These are phyloP conservation scores for Mythimna pallens DNA, from an alignment of 2,888 invertebrate species.

Conservation along the genomic window DNA sequence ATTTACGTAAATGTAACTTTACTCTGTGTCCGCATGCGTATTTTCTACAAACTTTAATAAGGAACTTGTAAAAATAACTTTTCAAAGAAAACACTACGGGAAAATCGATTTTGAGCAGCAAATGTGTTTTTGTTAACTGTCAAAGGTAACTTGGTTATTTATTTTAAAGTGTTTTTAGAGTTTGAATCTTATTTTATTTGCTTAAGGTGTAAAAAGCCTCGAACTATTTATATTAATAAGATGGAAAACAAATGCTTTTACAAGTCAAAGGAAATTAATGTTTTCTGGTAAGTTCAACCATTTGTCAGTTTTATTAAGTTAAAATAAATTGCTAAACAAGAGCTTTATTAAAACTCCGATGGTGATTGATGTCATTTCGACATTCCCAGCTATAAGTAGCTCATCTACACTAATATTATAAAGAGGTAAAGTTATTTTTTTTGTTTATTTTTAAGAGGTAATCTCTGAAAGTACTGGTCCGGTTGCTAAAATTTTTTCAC, in stretches of 20 bases:
- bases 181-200: neutral
- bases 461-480: too few relatives aligned
- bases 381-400: neutral
- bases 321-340: conserved; percentile 27
- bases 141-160: neutral
- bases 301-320: conserved; percentile 33
- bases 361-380: neutral
- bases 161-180: neutral
- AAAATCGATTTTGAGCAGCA: neutral
- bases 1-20: conserved; percentile 76
- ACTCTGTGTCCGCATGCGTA: conserved; percentile 26
- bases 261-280: conserved; percentile 9
- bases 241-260: neutral
- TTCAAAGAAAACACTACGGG: neutral
- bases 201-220: neutral
- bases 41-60: conserved; percentile 40
- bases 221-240: neutral
- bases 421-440: too few relatives aligned
- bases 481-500: too few relatives aligned
- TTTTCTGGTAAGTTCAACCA: conserved; percentile 13
- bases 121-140: conserved; percentile 15
- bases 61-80: neutral
- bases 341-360: conserved; percentile 26
- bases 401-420: neutral
- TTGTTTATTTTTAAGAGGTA: too few relatives aligned